Evolutionary conservation across 2,113 vertebrate genomes (phyloP), one percentile per base, ranked within the genome.

Genomic region (Eleginops maclovinus): DNA sequence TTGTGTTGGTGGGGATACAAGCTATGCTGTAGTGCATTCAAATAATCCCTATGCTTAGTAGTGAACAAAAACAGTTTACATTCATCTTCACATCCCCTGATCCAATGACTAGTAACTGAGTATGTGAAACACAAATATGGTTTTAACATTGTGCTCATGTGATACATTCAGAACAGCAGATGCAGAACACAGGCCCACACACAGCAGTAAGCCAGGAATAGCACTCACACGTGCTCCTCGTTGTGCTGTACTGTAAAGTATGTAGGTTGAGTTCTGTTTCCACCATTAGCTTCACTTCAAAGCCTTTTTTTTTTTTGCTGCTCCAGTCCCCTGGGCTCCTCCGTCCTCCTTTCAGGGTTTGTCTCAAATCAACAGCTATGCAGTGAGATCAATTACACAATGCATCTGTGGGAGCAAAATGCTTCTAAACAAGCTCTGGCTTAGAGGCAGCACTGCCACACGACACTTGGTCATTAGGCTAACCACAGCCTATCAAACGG

Each of bases 181-280:
- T 61, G 59, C 43, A 82, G 41, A 72, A 17, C 65, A 26, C 44
- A 13, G 7, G 54, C 79, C 49, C 66, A 83, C 72, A 76, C 51
- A 63, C 46, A 44, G 54, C 61, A 67, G 22, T 11, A 14, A 22
- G 67, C 77, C 73, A 69, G 62, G 79, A 88, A 89, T 84, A 86
- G 76, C 74, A 65, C 46, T 11, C 72, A 21, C 58, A 75, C 24
- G 21, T 67, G 84, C 74, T 74, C 58, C 24, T 63, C 16, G 12
- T 75, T 70, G n/a, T 17, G 22, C 67, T 26, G 60, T 26, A 59
- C 75, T 54, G 50, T 76, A 72, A 67, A n/a, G 71, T 80, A 87
- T 88, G 86, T 88, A 82, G 84, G 80, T 78, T 88, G 82, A 85
- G 73, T 87, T 88, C 80, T 70, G 84, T 68, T 74, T 80, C 81